These are phyloP conservation scores for Drosophila prosaltans DNA, from an alignment of 1,140 invertebrate species.

Conservation along the genomic window DNA sequence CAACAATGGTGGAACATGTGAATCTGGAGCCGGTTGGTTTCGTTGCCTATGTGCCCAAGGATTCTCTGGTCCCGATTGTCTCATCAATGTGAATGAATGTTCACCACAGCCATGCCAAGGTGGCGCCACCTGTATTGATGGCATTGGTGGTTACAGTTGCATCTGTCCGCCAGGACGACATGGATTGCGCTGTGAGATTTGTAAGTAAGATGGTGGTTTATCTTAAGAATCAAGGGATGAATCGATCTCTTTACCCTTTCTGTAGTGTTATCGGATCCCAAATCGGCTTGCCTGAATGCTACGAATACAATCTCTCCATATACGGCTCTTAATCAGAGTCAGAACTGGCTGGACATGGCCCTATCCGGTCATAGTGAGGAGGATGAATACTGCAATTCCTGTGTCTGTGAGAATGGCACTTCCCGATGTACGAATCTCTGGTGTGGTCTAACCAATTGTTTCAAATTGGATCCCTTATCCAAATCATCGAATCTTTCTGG, in stretches of 20 bases:
- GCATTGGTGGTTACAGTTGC: conserved; percentile 90
- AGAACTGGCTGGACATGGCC: conserved; percentile 64
- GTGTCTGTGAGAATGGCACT: conserved; percentile 89
- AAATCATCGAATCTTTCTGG: conserved; percentile 84
- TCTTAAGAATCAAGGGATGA: background rate
- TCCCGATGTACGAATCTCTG: conserved; percentile 93
- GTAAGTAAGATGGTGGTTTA: conserved; percentile 58
- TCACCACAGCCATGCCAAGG: conserved; percentile 92
- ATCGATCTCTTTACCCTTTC: background rate
- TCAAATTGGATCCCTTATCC: conserved; percentile 84
- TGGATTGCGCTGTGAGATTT: conserved; percentile 87
- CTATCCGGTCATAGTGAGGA: conserved; percentile 84
- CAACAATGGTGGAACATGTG: conserved; percentile 90
- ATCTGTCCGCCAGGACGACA: conserved; percentile 91
- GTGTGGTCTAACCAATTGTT: conserved; percentile 92
- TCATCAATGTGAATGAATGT: conserved; percentile 91
- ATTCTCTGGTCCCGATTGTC: conserved; percentile 91
- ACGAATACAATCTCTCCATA: conserved; percentile 74
- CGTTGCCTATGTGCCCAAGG: conserved; percentile 91
- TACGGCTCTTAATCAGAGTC: conserved; percentile 65
- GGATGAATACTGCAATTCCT: conserved; percentile 91
- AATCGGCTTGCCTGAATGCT: conserved; percentile 73
- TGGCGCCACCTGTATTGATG: conserved; percentile 92
- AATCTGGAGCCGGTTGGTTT: conserved; percentile 92
- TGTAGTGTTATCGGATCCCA: conserved; percentile 80